Conservation (phyloP, 2,113 vertebrate species). For the Tachysurus vachellii region DNA sequence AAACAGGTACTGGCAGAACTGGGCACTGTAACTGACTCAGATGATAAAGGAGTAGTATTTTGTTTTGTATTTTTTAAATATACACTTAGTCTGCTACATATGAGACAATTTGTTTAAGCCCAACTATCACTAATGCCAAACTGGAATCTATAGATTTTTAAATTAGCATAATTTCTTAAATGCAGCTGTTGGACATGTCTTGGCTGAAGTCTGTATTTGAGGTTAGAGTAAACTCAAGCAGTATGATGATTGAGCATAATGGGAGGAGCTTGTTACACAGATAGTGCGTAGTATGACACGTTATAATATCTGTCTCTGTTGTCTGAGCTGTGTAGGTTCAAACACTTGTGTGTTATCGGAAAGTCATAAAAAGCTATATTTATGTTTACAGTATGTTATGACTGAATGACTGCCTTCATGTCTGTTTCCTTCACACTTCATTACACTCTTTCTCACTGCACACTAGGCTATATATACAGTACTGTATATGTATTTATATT, state of each 20-base stretch:
- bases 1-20: not conserved
- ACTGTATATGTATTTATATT: not conserved
- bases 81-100: not conserved
- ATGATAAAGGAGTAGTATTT: not conserved
- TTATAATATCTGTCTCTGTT: not conserved
- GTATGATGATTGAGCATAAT: not conserved
- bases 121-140: not conserved
- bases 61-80: not conserved
- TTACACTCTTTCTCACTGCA: not conserved
- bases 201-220: not conserved
- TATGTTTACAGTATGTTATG: conserved; percentile 23
- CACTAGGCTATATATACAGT: not conserved
- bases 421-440: not conserved
- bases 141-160: not conserved
- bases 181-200: not conserved
- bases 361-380: conserved; percentile 2
- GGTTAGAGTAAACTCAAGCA: not conserved
- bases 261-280: not conserved
- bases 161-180: not conserved
- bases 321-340: not conserved
- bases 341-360: conserved; percentile 17
- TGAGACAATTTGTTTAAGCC: not conserved
- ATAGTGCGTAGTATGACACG: not conserved
- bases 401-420: conserved; percentile 20
- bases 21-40: not conserved